Conservation (phyloP, 1,140 invertebrate species). For the Sesamia nonagrioides region DNA sequence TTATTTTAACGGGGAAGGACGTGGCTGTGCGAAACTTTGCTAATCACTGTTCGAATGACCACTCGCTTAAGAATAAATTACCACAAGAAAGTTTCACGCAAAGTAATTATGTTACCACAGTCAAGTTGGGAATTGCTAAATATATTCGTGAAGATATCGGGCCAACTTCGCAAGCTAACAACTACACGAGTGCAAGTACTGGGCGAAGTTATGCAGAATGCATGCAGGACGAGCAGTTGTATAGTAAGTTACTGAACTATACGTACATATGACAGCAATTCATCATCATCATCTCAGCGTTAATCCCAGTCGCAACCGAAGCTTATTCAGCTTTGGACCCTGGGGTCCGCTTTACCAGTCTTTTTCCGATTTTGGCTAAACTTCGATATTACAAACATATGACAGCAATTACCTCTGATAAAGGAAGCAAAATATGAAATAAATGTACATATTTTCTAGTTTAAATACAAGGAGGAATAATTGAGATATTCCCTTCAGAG, state of each 20-base stretch:
- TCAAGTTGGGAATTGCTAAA: slow-evolving; percentile 57
- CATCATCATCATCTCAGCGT: too few relatives aligned
- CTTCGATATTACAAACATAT: too few relatives aligned
- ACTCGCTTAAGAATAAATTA: slow-evolving; percentile 76
- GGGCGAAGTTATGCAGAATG: slow-evolving; percentile 12
- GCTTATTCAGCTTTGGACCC: too few relatives aligned
- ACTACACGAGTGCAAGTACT: slow-evolving; percentile 3
- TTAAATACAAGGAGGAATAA: too few relatives aligned
- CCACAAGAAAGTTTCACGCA: slow-evolving; percentile 57
- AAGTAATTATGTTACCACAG: slow-evolving; percentile 72
- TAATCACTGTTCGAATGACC: slow-evolving; percentile 72
- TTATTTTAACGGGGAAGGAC: slow-evolving; percentile 54
- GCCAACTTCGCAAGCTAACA: slow-evolving; percentile 18
- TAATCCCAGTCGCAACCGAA: too few relatives aligned
- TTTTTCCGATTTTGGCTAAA: too few relatives aligned
- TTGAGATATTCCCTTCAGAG: too few relatives aligned
- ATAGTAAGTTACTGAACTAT: neutral
- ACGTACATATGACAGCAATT: neutral
- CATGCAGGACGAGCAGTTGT: neutral
- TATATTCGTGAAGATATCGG: slow-evolving; percentile 51
- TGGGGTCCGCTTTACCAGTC: too few relatives aligned
- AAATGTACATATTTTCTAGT: too few relatives aligned
- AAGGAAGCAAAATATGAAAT: neutral
- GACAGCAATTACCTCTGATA: neutral
- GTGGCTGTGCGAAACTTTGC: slow-evolving; percentile 65